A percentile compares a stretch with the other conserved stretches of the same genome.
Evolutionary conservation across 2,113 vertebrate genomes (phyloP).

Genomic region (Corydoras maculifer): DNA sequence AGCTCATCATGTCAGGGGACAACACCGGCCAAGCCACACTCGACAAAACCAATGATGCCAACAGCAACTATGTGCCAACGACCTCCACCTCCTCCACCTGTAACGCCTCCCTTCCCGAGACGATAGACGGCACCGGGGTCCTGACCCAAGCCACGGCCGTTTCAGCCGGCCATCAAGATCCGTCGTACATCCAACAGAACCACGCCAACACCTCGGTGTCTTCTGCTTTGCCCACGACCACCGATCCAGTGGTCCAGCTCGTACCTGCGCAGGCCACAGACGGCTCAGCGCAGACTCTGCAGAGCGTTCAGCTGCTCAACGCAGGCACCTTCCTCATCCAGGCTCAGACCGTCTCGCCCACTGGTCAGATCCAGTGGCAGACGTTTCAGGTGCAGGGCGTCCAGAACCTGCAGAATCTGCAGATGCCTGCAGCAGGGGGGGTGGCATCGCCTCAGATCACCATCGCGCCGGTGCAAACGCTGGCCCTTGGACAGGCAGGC

Average conservation of each 20-base stretch:
- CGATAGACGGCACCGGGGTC: constrained; percentile 92
- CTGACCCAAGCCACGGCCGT: constrained; percentile 89
- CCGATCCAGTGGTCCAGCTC: constrained; percentile 59
- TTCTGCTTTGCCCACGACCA: not conserved
- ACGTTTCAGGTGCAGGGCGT: constrained; percentile 99
- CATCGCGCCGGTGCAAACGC: constrained; percentile 90
- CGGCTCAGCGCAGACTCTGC: constrained; percentile 82
- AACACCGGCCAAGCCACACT: constrained; percentile 69
- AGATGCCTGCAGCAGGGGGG: constrained; percentile 68
- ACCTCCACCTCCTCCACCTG: constrained; percentile 71
- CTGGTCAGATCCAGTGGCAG: constrained; percentile 98
- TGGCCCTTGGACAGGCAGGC: constrained; percentile 88
- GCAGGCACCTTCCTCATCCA: constrained; percentile 97
- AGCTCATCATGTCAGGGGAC: constrained; percentile 82
- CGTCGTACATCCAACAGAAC: constrained; percentile 86
- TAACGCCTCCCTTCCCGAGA: constrained; percentile 83
- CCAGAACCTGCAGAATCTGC: constrained; percentile 96
- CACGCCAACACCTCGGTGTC: constrained; percentile 53
- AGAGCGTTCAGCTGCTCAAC: constrained; percentile 95
- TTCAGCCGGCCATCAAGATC: constrained; percentile 78
- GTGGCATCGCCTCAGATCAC: constrained; percentile 84
- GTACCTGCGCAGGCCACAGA: constrained; percentile 78
- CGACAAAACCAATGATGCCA: constrained; percentile 65
- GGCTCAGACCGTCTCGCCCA: constrained; percentile 94
- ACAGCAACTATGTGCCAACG: constrained; percentile 84